These are phyloP conservation scores for Camptogramma bilineatum DNA, from an alignment of 2,888 invertebrate genomes.

Conservation along the genomic window DNA sequence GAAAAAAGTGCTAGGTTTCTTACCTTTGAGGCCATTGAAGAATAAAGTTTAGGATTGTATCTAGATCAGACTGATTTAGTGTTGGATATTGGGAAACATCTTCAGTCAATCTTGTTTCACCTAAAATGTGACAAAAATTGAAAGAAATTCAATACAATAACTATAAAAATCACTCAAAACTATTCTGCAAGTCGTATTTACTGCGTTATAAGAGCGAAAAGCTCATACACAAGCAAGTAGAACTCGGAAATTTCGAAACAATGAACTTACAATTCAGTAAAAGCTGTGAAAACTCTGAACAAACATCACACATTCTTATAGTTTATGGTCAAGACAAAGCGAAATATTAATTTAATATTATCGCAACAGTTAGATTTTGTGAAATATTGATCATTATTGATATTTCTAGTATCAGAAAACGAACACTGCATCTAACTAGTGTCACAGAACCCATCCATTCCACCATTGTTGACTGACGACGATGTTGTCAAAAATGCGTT, in stretches of 20 bases:
- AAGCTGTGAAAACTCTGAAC: conserved; percentile 96
- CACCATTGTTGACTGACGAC: conserved; percentile 85
- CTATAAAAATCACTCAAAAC: conserved; percentile 22
- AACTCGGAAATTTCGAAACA: conserved; percentile 75
- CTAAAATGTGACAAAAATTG: conserved; percentile 83
- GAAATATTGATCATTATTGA: conserved; percentile 80
- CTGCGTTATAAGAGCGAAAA: conserved; percentile 44
- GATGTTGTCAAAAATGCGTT: conserved; percentile 82
- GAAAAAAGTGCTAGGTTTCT: conserved; percentile 24
- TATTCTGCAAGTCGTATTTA: conserved; percentile 29
- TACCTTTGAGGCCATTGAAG: conserved; percentile 96
- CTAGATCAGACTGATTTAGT: conserved; percentile 92
- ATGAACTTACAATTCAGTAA: conserved; percentile 88
- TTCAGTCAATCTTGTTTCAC: conserved; percentile 91
- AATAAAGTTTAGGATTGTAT: conserved; percentile 93
- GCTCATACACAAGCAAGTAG: conserved; percentile 55
- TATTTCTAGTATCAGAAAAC: conserved; percentile 81
- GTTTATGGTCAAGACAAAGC: conserved; percentile 81
- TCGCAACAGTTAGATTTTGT: conserved; percentile 68
- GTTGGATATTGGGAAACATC: conserved; percentile 91
- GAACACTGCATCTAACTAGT: conserved; percentile 78
- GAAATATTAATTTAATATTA: conserved; percentile 79
- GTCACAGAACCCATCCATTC: conserved; percentile 80
- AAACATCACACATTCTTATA: conserved; percentile 93
- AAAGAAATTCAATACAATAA: conserved; percentile 29